phyloP scores from a whole-genome alignment of 2,113 vertebrate genomes.

The Thalassarche chlororhynchos region DNA sequence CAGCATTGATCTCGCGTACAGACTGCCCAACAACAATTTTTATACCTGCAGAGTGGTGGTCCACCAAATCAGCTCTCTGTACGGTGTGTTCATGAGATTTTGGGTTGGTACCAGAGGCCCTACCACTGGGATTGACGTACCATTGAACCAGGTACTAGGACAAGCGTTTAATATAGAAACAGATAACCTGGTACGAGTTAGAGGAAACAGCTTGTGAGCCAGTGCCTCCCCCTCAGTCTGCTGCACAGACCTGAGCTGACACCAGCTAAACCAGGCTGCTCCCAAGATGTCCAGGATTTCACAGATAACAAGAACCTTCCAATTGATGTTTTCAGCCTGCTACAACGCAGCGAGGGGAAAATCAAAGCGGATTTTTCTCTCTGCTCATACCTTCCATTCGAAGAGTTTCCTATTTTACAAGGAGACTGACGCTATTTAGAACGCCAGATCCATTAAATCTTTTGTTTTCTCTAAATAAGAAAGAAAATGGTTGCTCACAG shows the following conservation, averaged over 20 bases:
- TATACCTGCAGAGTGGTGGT: background rate
- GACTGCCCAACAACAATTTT: background rate
- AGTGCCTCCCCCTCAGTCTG: background rate
- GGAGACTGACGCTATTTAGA: conserved; percentile 40
- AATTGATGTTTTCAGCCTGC: background rate
- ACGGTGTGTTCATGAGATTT: background rate
- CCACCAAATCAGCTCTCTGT: background rate
- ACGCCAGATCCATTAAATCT: conserved; percentile 63
- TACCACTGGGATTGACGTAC: background rate
- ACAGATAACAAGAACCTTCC: background rate
- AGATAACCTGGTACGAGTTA: background rate
- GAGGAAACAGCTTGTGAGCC: background rate
- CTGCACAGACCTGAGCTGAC: background rate
- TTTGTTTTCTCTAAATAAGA: conserved; percentile 67
- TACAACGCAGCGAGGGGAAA: background rate
- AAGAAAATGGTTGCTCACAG: conserved; percentile 59
- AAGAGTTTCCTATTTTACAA: conserved; percentile 1
- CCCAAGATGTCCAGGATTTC: background rate
- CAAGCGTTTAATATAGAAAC: background rate
- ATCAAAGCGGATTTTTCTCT: conserved; percentile 32
- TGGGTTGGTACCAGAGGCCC: background rate
- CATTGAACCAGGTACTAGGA: background rate
- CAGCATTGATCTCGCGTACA: background rate
- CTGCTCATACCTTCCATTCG: background rate
- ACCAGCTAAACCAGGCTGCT: background rate